Base-by-base conservation (phyloP, 2,113 vertebrate species). In the Rhineura floridana region DNA sequence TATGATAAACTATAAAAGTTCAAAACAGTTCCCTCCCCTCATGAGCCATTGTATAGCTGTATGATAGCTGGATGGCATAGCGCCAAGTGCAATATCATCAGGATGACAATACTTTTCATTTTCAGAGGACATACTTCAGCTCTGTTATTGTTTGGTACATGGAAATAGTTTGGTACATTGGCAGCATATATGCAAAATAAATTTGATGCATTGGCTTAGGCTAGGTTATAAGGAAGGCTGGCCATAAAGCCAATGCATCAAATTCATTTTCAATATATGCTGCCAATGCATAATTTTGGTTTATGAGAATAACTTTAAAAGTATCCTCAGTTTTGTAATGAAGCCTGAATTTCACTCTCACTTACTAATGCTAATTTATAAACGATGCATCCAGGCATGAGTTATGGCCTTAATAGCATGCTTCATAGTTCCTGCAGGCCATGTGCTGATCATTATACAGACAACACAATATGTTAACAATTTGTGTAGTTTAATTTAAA, bases 401-500 rank as follows among this genome's bases (percentile, higher is more conserved):
- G 87, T 77, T 88, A 88, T 83, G 87, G 72, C 52, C 81, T 77
- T 77, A 88, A 83, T 76, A 48, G 87, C 70, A 83, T 77, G 87
- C 55, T 52, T 77, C n/a, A 50, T 76, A 67, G 84, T 44, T 77
- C 81, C 87, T 88, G 81, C 59, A 55, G 72, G 87, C 73, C 62
- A 88, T 67, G 81, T 65, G 55, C 46, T 67, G 73, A 21, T 15
- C 30, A 81, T 77, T 83, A 65, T 83, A 70, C 87, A 83, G 80
- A 83, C 70, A 36, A 76, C 46, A 50, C 81, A 88, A 77, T 69
- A 88, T 77, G 87, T 52, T 88, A 83, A 88, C 87, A 52, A 88
- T 88, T 77, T 88, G 87, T 67, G 62, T 30, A 6, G 59, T 83
- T 88, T 77, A 88, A 83, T 83, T 83, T 83, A 52, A 83, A 88